Conservation (phyloP, 2,797 vertebrate species). For the Pteropus rufus region DNA sequence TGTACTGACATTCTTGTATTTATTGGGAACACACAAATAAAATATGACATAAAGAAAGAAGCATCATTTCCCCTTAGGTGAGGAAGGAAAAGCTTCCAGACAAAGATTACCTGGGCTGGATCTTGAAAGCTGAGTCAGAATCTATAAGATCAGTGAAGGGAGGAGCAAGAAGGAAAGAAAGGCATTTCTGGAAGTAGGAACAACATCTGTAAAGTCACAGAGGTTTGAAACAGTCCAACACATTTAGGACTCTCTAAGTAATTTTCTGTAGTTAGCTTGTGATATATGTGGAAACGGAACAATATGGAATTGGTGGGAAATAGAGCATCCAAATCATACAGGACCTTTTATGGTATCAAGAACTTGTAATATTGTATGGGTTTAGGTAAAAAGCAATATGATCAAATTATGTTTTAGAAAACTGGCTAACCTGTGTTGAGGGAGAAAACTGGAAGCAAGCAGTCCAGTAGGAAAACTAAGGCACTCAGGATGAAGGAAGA, state of each 20-base stretch:
- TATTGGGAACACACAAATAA: background rate
- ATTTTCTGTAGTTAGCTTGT: background rate
- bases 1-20: background rate
- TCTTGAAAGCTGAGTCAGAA: background rate
- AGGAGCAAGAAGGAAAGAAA: background rate
- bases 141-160: background rate
- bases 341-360: background rate
- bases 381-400: background rate
- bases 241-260: background rate
- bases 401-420: background rate
- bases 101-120: background rate
- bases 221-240: background rate
- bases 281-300: background rate
- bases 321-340: background rate
- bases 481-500: background rate
- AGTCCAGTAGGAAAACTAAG: background rate
- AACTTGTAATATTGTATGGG: background rate
- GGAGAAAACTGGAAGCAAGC: background rate
- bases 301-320: background rate
- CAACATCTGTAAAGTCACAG: background rate
- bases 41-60: background rate
- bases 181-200: background rate
- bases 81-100: background rate
- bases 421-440: background rate
- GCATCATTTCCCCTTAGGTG: background rate